Percentiles rank a stretch among this genome's conserved stretches.
phyloP scores from a whole-genome alignment of 1,140 invertebrate genomes.

The Papilio xuthus region DNA sequence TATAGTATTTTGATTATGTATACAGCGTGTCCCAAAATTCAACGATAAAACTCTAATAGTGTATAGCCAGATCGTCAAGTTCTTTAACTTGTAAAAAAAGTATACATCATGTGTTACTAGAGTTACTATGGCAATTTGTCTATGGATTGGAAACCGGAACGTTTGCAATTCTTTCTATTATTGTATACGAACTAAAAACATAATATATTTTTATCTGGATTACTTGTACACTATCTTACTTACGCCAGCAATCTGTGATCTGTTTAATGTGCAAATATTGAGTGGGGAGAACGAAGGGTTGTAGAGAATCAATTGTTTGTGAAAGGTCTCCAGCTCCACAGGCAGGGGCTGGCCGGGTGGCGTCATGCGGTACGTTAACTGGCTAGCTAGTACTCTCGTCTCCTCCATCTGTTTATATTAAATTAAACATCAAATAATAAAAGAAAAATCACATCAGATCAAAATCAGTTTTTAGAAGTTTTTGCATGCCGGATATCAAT shows the following conservation, averaged over 20 bases:
- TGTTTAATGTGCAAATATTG: not conserved
- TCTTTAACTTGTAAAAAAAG: no score
- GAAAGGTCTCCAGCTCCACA: not conserved
- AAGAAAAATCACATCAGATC: no score
- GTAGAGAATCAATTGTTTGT: slow-evolving; percentile 1
- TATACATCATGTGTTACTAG: no score
- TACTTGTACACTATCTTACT: not conserved
- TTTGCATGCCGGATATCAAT: no score
- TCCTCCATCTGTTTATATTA: slow-evolving; percentile 34
- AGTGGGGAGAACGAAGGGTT: not conserved
- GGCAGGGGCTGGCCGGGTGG: not conserved
- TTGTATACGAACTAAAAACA: not conserved
- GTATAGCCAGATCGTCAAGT: no score
- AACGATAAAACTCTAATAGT: no score
- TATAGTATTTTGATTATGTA: no score
- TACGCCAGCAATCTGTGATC: slow-evolving; percentile 12
- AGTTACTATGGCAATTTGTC: no score
- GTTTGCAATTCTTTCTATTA: no score
- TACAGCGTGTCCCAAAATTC: no score
- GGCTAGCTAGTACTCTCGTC: slow-evolving; percentile 35
- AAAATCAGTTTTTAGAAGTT: not conserved
- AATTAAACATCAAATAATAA: no score
- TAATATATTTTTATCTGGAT: not conserved
- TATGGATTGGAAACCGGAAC: no score
- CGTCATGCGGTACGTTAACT: slow-evolving; percentile 35